phyloP scores from a whole-genome alignment of 2,113 vertebrate genomes.

The Henicopernis longicauda region DNA sequence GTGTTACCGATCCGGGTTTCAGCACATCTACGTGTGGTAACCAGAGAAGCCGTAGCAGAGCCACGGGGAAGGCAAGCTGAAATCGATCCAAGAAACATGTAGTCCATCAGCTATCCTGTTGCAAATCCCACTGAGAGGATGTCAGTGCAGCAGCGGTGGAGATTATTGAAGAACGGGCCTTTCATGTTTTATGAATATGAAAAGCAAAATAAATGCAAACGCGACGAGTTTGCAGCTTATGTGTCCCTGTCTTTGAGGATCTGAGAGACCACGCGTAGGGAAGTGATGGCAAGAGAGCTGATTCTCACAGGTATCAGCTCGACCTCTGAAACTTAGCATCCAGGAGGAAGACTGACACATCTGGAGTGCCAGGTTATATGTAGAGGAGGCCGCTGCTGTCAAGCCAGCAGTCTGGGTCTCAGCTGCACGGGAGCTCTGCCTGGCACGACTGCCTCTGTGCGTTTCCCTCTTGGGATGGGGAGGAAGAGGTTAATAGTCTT shows the following conservation, averaged over 20 bases:
- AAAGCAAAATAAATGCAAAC: background rate
- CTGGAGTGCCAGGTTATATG: background rate
- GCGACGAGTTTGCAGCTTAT: background rate
- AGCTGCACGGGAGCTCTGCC: background rate
- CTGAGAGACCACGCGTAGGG: background rate
- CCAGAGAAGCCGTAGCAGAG: background rate
- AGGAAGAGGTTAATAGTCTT: background rate
- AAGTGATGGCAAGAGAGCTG: background rate
- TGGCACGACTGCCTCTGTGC: background rate
- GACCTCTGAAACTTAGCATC: background rate
- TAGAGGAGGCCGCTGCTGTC: background rate
- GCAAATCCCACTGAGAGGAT: background rate
- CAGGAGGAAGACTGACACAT: background rate
- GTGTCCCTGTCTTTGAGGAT: background rate
- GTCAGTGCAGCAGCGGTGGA: background rate
- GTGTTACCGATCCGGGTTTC: background rate
- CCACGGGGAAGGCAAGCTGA: background rate
- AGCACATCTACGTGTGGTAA: background rate
- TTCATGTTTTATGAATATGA: background rate
- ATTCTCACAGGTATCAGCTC: background rate
- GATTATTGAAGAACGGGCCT: background rate
- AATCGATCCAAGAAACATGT: background rate
- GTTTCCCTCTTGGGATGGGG: background rate
- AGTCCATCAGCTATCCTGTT: background rate
- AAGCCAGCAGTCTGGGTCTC: background rate